phyloP scores from a whole-genome alignment of 2,888 invertebrate species.

The Acleris emargana region DNA sequence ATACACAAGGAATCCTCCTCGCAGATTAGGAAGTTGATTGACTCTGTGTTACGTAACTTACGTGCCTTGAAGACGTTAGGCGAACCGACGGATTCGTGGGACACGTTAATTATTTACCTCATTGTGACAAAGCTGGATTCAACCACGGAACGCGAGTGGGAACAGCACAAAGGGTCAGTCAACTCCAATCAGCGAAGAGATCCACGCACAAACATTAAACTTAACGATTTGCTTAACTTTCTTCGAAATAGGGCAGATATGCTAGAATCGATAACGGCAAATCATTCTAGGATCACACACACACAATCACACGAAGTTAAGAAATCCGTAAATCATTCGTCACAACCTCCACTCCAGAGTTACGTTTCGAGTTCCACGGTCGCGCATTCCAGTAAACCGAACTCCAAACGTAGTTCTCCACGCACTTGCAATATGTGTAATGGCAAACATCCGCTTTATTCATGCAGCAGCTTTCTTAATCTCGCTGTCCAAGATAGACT shows the following conservation, averaged over 20 bases:
- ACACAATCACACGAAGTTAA: constrained; percentile 5
- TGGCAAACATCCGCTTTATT: constrained; percentile 20
- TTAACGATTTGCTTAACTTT: constrained; percentile 19
- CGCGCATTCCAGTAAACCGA: not conserved
- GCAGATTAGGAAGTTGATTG: constrained; percentile 3
- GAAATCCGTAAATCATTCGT: constrained; percentile 14
- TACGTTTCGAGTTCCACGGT: constrained; percentile 9
- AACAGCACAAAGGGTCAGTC: constrained; percentile 1
- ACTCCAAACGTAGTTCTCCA: not conserved
- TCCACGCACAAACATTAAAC: constrained; percentile 4
- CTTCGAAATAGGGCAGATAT: constrained; percentile 26
- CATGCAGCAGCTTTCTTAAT: constrained; percentile 23
- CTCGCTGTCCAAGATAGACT: constrained; percentile 1
- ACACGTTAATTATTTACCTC: not conserved
- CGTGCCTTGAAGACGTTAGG: not conserved
- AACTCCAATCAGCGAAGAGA: not conserved
- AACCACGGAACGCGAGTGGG: not conserved
- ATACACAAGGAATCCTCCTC: not conserved
- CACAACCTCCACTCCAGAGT: not conserved
- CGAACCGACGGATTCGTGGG: not conserved
- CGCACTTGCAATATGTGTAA: constrained; percentile 12
- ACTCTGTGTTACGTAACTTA: not conserved
- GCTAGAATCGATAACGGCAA: constrained; percentile 14
- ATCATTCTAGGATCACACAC: constrained; percentile 4
- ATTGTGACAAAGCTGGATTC: not conserved